phyloP scores from a whole-genome alignment of 1,140 invertebrate species.

The Macrostomum lignano region DNA sequence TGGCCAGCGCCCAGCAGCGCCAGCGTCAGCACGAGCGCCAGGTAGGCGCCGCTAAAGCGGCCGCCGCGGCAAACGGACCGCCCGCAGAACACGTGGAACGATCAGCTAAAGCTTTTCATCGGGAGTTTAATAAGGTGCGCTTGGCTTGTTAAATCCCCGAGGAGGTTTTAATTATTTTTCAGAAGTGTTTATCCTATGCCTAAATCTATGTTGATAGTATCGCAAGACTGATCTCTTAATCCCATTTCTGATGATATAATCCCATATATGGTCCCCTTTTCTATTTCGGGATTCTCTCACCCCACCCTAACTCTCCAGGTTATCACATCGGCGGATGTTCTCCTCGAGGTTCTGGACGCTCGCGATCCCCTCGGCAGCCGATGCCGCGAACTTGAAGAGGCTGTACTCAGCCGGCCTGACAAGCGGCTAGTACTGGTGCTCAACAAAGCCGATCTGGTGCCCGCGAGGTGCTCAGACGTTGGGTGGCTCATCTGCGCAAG shows the following conservation, averaged over 20 bases:
- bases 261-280: too few relatives aligned
- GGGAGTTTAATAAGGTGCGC: not conserved
- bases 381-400: conserved; percentile 57
- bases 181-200: too few relatives aligned
- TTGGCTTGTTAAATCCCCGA: not conserved
- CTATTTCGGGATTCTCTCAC: too few relatives aligned
- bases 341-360: conserved; percentile 78
- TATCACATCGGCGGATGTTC: conserved; percentile 61
- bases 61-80: too few relatives aligned
- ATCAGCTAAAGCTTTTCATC: not conserved
- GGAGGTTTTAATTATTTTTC: too few relatives aligned
- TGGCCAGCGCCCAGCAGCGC: too few relatives aligned
- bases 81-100: too few relatives aligned
- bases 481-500: conserved; percentile 54
- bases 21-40: too few relatives aligned
- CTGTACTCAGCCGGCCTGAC: conserved; percentile 40
- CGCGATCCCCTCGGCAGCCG: conserved; percentile 60
- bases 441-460: conserved; percentile 52
- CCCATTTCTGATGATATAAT: too few relatives aligned
- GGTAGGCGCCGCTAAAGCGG: too few relatives aligned
- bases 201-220: too few relatives aligned
- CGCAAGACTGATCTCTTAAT: not conserved
- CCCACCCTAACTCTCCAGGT: too few relatives aligned
- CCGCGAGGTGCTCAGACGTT: conserved; percentile 58
- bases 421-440: conserved; percentile 69